phyloP scores from a whole-genome alignment of 2,113 vertebrate genomes.

The Pseudorectes ferrugineus region DNA sequence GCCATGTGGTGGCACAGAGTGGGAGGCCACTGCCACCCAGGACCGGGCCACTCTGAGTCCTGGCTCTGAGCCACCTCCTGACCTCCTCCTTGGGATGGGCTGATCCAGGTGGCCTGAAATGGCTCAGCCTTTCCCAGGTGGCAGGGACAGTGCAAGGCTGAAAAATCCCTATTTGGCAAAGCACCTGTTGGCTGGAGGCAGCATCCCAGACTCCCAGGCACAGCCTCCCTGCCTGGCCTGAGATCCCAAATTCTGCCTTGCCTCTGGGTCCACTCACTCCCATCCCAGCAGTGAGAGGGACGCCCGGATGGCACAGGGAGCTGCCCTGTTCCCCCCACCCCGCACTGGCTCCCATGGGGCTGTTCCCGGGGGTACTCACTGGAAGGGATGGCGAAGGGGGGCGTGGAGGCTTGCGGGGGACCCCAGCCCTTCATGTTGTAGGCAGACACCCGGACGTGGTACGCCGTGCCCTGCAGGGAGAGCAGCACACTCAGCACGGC shows the following conservation, averaged over 20 bases:
- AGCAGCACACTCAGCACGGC: background rate
- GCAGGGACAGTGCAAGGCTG: background rate
- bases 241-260: background rate
- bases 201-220: rapidly evolving
- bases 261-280: rapidly evolving
- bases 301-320: rapidly evolving
- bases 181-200: background rate
- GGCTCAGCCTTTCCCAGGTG: background rate
- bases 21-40: background rate
- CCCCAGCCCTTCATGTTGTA: slow-evolving; percentile 97
- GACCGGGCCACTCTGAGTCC: background rate
- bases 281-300: background rate
- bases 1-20: background rate
- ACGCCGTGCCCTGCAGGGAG: slow-evolving; percentile 73
- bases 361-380: slow-evolving; percentile 72
- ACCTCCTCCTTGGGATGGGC: background rate
- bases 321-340: background rate
- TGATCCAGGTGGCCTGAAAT: background rate
- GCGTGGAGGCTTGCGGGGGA: slow-evolving; percentile 71
- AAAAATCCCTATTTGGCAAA: background rate
- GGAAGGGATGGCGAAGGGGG: slow-evolving; percentile 81
- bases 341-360: rapidly evolving
- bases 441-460: slow-evolving; percentile 84
- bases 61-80: background rate
- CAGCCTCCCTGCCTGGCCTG: background rate